These are phyloP conservation scores for crab-eating macaque (Macaca fascicularis) DNA, from an alignment of 2,113 vertebrate species.

Conservation along the genomic window T2T-MFA8v1.1 NC_088379.1:8153001-8153500, in stretches of 20 bases:
- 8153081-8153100: neutral
- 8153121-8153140: neutral
- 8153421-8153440: neutral
- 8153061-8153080: neutral
- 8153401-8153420: rapidly evolving
- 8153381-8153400: rapidly evolving
- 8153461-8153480: neutral
- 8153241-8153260: too few species aligned
- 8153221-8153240: neutral
- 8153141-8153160: neutral
- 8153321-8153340: neutral
- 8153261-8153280: neutral
- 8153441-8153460: neutral
- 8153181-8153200: neutral
- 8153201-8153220: neutral
- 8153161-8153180: neutral
- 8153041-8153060: neutral
- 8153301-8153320: neutral
- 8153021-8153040: neutral
- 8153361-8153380: neutral
- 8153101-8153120: neutral
- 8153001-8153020: neutral
- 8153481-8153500: neutral
- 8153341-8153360: neutral
- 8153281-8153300: neutral